Conservation (phyloP, 2,797 vertebrate genomes). For the Sebastes nivosus region DNA sequence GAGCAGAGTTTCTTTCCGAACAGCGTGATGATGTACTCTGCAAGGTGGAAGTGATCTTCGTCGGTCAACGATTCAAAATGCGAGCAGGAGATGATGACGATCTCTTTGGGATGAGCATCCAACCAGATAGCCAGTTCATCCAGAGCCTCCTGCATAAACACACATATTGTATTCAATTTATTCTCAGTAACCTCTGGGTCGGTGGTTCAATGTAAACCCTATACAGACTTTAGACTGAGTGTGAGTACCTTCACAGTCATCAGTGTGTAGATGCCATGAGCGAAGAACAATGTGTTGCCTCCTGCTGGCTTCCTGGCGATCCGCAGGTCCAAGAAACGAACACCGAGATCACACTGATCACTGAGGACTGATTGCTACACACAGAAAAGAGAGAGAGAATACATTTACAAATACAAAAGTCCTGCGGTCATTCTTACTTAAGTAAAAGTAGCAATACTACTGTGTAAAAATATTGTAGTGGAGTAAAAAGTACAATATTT, state of each 20-base stretch:
- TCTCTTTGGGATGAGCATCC: conserved; percentile 83
- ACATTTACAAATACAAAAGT: too few species aligned
- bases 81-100: conserved; percentile 85
- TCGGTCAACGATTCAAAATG: conserved; percentile 82
- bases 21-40: conserved; percentile 77
- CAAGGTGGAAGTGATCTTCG: conserved; percentile 79
- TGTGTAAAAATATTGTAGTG: too few species aligned
- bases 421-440: too few species aligned
- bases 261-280: conserved; percentile 87
- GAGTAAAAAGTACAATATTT: too few species aligned
- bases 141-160: conserved; percentile 80
- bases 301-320: conserved; percentile 81
- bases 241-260: conserved; percentile 84
- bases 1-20: conserved; percentile 84
- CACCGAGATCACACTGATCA: conserved; percentile 85
- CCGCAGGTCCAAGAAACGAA: conserved; percentile 89
- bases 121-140: conserved; percentile 85
- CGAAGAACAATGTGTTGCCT: conserved; percentile 81
- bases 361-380: conserved; percentile 51
- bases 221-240: background rate
- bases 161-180: background rate
- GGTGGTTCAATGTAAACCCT: too few species aligned
- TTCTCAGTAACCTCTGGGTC: background rate
- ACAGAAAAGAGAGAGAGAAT: background rate
- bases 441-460: too few species aligned